Percentiles rank a stretch among this genome's conserved stretches.
These are phyloP conservation scores for Pristionchus exspectatus DNA, from an alignment of 2,888 invertebrate species.

Conservation along the genomic window DNA sequence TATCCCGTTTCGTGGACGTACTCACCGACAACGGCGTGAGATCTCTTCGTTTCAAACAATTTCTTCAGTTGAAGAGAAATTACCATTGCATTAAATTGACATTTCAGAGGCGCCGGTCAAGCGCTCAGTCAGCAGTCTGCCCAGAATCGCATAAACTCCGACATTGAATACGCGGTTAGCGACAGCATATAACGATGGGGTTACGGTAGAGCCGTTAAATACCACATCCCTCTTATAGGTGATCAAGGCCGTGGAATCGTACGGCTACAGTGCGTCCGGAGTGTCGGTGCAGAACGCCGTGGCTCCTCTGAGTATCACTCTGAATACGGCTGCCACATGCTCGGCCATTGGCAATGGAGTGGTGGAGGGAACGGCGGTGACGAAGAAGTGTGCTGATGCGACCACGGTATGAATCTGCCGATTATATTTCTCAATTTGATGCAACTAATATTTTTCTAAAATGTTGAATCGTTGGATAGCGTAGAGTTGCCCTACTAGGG, in stretches of 20 bases:
- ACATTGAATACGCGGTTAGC: constrained; percentile 12
- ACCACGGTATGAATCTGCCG: too few species aligned
- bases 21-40: not conserved
- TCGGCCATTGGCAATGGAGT: not conserved
- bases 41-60: too few species aligned
- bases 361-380: not conserved
- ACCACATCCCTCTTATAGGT: not conserved
- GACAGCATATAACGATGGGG: too few species aligned
- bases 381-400: not conserved
- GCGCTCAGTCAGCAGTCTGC: not conserved
- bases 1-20: constrained; percentile 13
- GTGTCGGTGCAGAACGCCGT: not conserved
- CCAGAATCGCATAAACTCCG: constrained; percentile 12
- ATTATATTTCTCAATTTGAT: too few species aligned
- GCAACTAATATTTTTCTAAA: too few species aligned
- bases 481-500: too few species aligned
- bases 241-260: constrained; percentile 18
- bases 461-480: too few species aligned
- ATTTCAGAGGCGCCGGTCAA: not conserved
- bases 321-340: not conserved
- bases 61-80: not conserved
- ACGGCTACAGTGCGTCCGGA: constrained; percentile 9
- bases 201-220: not conserved
- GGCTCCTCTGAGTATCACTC: not conserved
- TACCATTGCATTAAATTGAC: too few species aligned